phyloP scores from a whole-genome alignment of 2,113 vertebrate genomes.

The Corapipo altera region DNA sequence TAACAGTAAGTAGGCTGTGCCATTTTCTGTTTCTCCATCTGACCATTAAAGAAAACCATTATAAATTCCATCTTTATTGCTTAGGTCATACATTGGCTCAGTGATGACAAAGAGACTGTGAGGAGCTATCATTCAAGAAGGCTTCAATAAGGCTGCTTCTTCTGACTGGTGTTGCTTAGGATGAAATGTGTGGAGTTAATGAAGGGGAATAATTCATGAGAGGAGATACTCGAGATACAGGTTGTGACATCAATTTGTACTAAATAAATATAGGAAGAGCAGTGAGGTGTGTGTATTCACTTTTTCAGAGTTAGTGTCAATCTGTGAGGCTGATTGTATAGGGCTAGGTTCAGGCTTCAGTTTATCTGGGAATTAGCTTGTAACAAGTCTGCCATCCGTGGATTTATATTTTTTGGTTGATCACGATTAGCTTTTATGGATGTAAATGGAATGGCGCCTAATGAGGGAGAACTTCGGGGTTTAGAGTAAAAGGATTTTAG shows the following conservation, averaged over 20 bases:
- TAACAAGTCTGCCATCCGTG: not conserved
- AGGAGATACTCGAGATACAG: not conserved
- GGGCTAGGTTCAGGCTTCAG: not conserved
- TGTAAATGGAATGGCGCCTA: not conserved
- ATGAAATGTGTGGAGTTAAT: conserved; percentile 14
- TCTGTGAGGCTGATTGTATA: not conserved
- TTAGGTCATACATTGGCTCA: not conserved
- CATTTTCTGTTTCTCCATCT: not conserved
- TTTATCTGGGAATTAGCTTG: not conserved
- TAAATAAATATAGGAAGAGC: conserved; percentile 5
- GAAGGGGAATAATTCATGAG: conserved; percentile 51
- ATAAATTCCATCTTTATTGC: not conserved
- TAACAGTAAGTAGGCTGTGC: not conserved
- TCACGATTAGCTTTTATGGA: not conserved
- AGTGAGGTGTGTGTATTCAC: not conserved
- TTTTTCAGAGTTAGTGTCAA: not conserved
- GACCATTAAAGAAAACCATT: not conserved
- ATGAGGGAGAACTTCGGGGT: not conserved
- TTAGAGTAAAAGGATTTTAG: not conserved
- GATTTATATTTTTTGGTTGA: not conserved
- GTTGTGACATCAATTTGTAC: conserved; percentile 52
- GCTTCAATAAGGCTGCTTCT: not conserved
- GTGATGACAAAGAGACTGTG: not conserved
- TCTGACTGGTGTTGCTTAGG: not conserved
- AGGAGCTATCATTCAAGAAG: not conserved